phyloP scores from a whole-genome alignment of 2,888 invertebrate species.

The Sisyra terminalis region DNA sequence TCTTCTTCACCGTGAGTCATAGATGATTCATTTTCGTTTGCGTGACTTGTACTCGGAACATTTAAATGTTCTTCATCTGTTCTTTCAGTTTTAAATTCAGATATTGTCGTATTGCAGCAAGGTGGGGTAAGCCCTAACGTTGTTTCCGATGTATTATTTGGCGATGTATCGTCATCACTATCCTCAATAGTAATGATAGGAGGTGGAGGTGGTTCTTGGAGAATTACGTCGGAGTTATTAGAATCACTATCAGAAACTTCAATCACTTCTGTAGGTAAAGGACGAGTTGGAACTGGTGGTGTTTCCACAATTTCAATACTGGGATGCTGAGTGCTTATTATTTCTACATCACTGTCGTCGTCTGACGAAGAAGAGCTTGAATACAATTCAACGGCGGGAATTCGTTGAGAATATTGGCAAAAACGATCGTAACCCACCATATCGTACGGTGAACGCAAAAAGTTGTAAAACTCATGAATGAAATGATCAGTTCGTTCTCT shows the following conservation, averaged over 20 bases:
- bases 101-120: background rate
- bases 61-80: background rate
- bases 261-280: constrained; percentile 14
- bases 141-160: constrained; percentile 3
- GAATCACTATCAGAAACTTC: constrained; percentile 19
- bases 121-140: background rate
- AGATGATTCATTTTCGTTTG: background rate
- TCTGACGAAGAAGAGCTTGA: constrained; percentile 17
- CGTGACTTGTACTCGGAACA: background rate
- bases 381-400: constrained; percentile 5
- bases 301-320: constrained; percentile 9
- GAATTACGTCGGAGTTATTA: constrained; percentile 20
- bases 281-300: constrained; percentile 1
- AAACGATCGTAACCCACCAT: constrained; percentile 67
- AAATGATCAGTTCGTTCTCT: constrained; percentile 67
- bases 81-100: background rate
- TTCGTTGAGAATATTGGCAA: constrained; percentile 40
- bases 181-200: constrained; percentile 9
- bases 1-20: background rate
- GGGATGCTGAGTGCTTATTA: constrained; percentile 14
- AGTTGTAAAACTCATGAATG: constrained; percentile 74
- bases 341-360: constrained; percentile 23
- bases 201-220: constrained; percentile 17
- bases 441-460: constrained; percentile 74
- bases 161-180: constrained; percentile 10